phyloP scores from a whole-genome alignment of 2,888 invertebrate genomes.

The Chalcis sispes region DNA sequence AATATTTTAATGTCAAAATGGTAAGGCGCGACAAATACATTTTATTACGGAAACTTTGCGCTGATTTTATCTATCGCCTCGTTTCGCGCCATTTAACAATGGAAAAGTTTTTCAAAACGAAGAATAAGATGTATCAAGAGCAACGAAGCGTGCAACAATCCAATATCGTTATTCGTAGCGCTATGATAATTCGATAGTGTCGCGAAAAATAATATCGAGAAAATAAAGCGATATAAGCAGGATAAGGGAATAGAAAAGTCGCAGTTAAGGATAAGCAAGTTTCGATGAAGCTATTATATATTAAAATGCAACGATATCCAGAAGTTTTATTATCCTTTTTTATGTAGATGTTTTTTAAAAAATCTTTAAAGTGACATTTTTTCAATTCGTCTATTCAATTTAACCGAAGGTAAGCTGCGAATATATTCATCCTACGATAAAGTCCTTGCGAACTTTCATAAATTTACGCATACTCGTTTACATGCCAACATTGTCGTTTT shows the following conservation, averaged over 20 bases:
- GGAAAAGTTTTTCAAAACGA: slow-evolving; percentile 17
- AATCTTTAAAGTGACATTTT: too few relatives aligned
- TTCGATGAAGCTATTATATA: too few relatives aligned
- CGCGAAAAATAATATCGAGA: slow-evolving; percentile 36
- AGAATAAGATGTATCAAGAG: slow-evolving; percentile 2
- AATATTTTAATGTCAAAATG: too few relatives aligned
- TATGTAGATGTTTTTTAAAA: too few relatives aligned
- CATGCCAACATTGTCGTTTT: too few relatives aligned
- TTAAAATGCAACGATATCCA: slow-evolving; percentile 15
- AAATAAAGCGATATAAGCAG: slow-evolving; percentile 33
- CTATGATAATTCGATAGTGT: slow-evolving; percentile 45
- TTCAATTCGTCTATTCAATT: too few relatives aligned
- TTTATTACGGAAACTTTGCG: neutral
- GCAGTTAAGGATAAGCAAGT: neutral
- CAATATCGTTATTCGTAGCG: slow-evolving; percentile 42
- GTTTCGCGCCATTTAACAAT: slow-evolving; percentile 52
- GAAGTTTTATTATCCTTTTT: too few relatives aligned
- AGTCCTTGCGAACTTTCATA: too few relatives aligned
- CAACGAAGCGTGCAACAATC: slow-evolving; percentile 42
- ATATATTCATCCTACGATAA: too few relatives aligned
- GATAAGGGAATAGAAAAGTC: slow-evolving; percentile 21
- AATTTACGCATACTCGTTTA: too few relatives aligned
- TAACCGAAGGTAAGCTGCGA: too few relatives aligned
- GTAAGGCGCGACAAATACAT: neutral
- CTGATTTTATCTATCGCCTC: slow-evolving; percentile 42